phyloP scores from a whole-genome alignment of 2,888 invertebrate genomes.

The Monochamus alternatus region DNA sequence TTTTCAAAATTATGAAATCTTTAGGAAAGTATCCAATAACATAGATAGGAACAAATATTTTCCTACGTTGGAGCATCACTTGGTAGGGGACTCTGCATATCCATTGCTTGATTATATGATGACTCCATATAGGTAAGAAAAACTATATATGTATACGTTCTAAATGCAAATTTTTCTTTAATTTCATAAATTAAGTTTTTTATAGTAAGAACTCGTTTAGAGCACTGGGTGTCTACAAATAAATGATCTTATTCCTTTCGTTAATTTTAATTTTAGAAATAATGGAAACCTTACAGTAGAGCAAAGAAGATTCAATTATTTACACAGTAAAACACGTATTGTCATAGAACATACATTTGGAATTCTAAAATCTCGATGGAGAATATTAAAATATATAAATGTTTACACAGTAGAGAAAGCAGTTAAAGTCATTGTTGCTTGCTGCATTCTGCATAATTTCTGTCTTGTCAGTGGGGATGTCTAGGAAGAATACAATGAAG shows the following conservation, averaged over 20 bases:
- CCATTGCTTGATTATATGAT: no score
- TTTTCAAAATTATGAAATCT: no score
- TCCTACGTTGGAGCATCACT: no score
- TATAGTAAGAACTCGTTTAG: no score
- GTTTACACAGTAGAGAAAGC: conserved; percentile 32
- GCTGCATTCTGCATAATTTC: conserved; percentile 1
- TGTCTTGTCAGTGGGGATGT: not conserved
- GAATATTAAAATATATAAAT: conserved; percentile 29
- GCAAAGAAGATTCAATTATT: not conserved
- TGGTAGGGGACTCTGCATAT: no score
- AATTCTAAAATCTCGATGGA: conserved; percentile 16
- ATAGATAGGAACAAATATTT: no score
- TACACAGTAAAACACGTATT: conserved; percentile 14
- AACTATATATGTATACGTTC: no score
- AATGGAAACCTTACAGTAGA: not conserved
- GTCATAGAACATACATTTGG: conserved; percentile 23
- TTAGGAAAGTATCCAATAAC: no score
- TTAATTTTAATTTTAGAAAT: not conserved
- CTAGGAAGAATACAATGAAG: not conserved
- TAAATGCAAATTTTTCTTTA: no score
- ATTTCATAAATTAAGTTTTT: no score
- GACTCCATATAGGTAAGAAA: no score
- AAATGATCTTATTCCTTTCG: not conserved
- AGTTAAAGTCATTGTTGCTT: conserved; percentile 61
- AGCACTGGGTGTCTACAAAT: no score